Base-by-base conservation (phyloP, 2,797 vertebrate genomes). In the Alauda arvensis region DNA sequence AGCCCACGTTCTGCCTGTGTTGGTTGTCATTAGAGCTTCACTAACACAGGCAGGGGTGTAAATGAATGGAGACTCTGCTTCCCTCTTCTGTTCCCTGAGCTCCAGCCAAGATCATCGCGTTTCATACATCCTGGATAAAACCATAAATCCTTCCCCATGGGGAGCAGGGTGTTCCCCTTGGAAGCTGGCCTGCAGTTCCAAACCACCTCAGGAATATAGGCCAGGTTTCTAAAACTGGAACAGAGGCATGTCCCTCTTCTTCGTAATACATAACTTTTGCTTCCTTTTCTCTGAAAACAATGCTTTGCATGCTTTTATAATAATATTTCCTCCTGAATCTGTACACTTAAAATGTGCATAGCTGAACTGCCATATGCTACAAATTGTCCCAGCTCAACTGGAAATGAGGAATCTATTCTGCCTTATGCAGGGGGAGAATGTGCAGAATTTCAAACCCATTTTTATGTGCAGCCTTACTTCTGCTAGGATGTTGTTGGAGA, bases 111-210 rank as follows among this genome's bases (percentile, higher is more conserved):
- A 81, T 69, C 86, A 62, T 67, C 6, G 0, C 8, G 0, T 89
- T 92, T 93, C 78, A 69, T 59, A 76, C 62, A 82, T 89, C 89
- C 86, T 82, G 85, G 93, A 70, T 62, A 91, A 86, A 94, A 89
- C 65, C 72, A 88, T 88, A 93, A 94, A 93, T 91, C 81, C 52
- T 89, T 88, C 83, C 62, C 78, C 78, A n/a, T 1, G 11, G 85
- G 83, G 77, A 91, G 83, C 51, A 86, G 89, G 83, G 83, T 93
- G 91, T 89, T 93, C 81, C 93, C 82, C 78, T 91, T 52, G 29
- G 75, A 93, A 89, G 43, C 0, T 66, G 55, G 88, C 69, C 65
- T 60, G 59, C 8, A 7, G 20, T 33, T 92, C 80, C 46, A 77
- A 89, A 88, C 60, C 3, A 4, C 74, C 88, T 74, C 28, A 87